phyloP scores from a whole-genome alignment of 2,888 invertebrate genomes.

The Notodonta ziczac region DNA sequence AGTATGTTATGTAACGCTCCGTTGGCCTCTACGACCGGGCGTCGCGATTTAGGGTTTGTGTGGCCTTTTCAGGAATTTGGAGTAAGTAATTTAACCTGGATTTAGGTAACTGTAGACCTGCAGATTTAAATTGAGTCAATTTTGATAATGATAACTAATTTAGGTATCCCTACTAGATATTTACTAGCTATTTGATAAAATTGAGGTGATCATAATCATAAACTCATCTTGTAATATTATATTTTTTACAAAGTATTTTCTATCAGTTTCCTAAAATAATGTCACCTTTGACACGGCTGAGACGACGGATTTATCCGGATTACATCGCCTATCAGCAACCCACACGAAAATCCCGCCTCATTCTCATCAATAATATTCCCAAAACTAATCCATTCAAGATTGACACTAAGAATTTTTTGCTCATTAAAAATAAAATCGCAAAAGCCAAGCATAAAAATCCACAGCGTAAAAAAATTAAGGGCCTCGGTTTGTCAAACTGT shows the following conservation, averaged over 20 bases:
- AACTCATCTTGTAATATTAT: neutral
- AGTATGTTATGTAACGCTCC: constrained; percentile 29
- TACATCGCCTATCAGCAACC: constrained; percentile 6
- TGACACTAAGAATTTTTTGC: constrained; percentile 8
- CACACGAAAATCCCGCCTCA: neutral
- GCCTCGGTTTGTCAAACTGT: constrained; percentile 9
- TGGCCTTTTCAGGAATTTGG: neutral
- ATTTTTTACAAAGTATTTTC: constrained; percentile 7
- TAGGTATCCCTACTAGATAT: no score
- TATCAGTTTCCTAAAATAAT: neutral
- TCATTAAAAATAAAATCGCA: constrained; percentile 1
- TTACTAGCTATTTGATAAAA: no score
- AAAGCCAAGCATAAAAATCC: constrained; percentile 7
- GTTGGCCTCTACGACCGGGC: constrained; percentile 22
- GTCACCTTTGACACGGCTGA: neutral
- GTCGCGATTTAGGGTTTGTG: constrained; percentile 15
- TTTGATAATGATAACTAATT: no score
- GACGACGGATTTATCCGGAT: neutral
- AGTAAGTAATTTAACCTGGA: no score
- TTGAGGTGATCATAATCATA: neutral
- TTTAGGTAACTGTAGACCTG: no score
- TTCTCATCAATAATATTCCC: constrained; percentile 10
- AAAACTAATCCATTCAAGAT: constrained; percentile 10
- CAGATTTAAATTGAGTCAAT: no score
- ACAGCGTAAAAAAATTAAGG: constrained; percentile 14